These are phyloP conservation scores for Eurypyga helias DNA, from an alignment of 2,113 vertebrate species.

Conservation along the genomic window DNA sequence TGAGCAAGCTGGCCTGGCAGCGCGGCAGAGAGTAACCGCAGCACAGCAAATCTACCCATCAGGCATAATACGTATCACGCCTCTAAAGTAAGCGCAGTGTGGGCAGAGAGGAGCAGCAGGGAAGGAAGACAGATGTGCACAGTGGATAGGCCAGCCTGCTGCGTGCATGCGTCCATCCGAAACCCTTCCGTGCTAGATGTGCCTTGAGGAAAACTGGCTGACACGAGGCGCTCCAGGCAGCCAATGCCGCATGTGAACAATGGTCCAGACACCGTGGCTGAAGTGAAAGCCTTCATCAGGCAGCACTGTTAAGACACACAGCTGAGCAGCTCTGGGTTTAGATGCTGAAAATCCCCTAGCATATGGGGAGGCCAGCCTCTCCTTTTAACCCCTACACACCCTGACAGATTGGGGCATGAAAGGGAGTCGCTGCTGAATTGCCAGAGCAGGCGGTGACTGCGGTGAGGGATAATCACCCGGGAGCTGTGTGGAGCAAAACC, in stretches of 20 bases:
- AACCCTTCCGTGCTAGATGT: neutral
- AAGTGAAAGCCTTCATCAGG: neutral
- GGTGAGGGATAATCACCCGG: neutral
- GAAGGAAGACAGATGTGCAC: neutral
- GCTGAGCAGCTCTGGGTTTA: neutral
- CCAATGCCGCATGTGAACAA: neutral
- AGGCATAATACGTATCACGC: neutral
- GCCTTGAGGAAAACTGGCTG: neutral
- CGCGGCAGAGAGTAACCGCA: neutral
- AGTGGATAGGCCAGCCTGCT: neutral
- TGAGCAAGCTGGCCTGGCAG: neutral
- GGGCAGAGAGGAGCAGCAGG: neutral
- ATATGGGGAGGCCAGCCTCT: neutral
- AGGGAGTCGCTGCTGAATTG: neutral
- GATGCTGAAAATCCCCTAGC: neutral
- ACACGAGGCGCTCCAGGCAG: neutral
- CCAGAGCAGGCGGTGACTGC: neutral
- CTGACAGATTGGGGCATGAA: neutral
- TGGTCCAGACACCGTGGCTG: neutral
- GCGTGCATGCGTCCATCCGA: accelerated
- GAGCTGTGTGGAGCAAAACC: neutral
- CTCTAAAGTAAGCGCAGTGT: neutral
- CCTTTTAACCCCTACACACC: neutral
- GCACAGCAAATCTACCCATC: neutral
- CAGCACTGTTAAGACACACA: neutral